Percentiles rank a stretch among this genome's conserved stretches.
Conservation (phyloP, 2,797 vertebrate species). For the Rhabdophis nuchalis region DNA sequence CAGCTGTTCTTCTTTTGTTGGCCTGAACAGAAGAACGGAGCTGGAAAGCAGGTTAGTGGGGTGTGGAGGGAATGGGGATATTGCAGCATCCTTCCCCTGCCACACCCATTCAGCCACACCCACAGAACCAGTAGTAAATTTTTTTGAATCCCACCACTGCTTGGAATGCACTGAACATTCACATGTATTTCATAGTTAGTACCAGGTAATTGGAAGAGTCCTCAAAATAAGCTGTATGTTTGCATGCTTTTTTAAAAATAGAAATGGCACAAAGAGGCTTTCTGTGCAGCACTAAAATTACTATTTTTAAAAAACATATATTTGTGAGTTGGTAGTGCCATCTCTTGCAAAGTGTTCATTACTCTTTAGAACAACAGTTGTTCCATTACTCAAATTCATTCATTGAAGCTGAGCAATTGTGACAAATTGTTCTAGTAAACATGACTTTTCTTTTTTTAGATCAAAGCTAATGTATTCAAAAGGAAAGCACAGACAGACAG, state of each 20-base stretch:
- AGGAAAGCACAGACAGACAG: background rate
- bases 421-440: background rate
- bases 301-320: background rate
- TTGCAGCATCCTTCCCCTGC: too few species aligned
- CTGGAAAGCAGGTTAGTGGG: too few species aligned
- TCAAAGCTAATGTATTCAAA: background rate
- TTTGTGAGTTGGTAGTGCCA: background rate
- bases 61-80: too few species aligned
- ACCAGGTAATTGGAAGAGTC: background rate
- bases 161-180: too few species aligned
- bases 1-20: too few species aligned
- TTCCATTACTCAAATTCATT: background rate
- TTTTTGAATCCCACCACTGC: too few species aligned
- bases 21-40: too few species aligned
- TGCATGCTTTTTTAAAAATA: background rate
- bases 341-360: background rate
- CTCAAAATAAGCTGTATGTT: background rate
- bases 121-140: too few species aligned
- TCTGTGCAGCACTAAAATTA: background rate
- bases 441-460: background rate
- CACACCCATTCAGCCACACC: too few species aligned
- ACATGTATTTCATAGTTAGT: background rate
- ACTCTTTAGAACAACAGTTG: background rate
- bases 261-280: background rate
- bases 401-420: slow-evolving; percentile 2